These are phyloP conservation scores for Lophura nycthemera DNA, from an alignment of 2,113 vertebrate species.

Conservation along the genomic window DNA sequence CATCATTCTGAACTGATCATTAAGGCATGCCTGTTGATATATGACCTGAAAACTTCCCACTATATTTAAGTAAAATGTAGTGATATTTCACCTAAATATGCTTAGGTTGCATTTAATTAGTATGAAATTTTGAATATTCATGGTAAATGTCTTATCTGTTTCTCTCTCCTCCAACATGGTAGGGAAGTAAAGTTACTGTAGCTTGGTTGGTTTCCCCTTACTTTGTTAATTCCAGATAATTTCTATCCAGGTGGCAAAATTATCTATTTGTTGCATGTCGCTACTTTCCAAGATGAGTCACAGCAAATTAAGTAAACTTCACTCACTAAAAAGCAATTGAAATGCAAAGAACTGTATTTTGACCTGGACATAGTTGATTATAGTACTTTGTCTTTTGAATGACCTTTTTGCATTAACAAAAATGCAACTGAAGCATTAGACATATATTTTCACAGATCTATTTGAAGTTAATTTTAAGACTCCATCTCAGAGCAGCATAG, in stretches of 20 bases:
- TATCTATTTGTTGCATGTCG: neutral
- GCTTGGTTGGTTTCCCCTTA: neutral
- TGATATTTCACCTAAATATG: constrained; percentile 37
- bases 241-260: neutral
- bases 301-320: neutral
- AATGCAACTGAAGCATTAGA: neutral
- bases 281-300: neutral
- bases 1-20: neutral
- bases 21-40: constrained; percentile 53
- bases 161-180: neutral
- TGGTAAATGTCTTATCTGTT: neutral
- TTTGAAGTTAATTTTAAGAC: neutral
- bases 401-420: neutral
- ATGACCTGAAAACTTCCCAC: constrained; percentile 37
- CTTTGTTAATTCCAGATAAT: neutral
- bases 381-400: neutral
- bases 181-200: neutral
- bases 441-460: neutral
- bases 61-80: constrained; percentile 21
- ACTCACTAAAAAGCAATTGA: neutral
- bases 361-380: neutral
- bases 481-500: neutral
- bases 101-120: constrained; percentile 34
- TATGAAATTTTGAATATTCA: constrained; percentile 31
- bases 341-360: neutral